These are phyloP conservation scores for Ommatoiulus sabulosus DNA, from an alignment of 2,888 invertebrate species.

Conservation along the genomic window DNA sequence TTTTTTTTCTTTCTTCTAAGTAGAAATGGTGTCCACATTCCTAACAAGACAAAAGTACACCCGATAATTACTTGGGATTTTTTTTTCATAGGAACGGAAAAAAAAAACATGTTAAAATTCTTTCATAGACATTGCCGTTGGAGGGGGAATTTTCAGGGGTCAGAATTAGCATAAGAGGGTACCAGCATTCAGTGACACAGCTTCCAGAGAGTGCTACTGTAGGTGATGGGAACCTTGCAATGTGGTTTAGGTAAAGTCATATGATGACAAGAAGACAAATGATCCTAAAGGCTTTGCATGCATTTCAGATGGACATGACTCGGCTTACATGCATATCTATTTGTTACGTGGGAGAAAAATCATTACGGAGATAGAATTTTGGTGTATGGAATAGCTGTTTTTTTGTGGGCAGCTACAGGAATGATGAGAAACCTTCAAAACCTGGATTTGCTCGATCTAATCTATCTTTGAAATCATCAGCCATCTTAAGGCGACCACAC, in stretches of 20 bases:
- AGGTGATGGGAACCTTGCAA: slow-evolving; percentile 52
- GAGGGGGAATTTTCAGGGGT: slow-evolving; percentile 41
- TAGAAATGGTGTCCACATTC: slow-evolving; percentile 36
- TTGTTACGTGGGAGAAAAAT: slow-evolving; percentile 52
- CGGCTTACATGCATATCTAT: slow-evolving; percentile 38
- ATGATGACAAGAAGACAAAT: slow-evolving; percentile 52
- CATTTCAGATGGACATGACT: slow-evolving; percentile 52
- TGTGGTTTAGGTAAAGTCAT: slow-evolving; percentile 51
- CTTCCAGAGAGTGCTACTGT: slow-evolving; percentile 53
- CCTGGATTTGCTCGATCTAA: slow-evolving; percentile 24
- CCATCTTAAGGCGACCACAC: slow-evolving; percentile 29
- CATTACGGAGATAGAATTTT: slow-evolving; percentile 44
- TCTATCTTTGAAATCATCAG: slow-evolving; percentile 37
- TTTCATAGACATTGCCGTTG: slow-evolving; percentile 6
- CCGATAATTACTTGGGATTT: slow-evolving; percentile 39
- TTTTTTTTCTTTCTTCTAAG: background rate
- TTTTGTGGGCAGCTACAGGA: background rate
- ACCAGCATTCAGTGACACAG: slow-evolving; percentile 47
- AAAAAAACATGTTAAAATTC: slow-evolving; percentile 6
- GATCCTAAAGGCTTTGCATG: slow-evolving; percentile 51
- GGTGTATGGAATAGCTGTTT: background rate
- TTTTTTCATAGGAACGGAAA: background rate
- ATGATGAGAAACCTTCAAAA: slow-evolving; percentile 27
- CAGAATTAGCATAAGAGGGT: slow-evolving; percentile 51
- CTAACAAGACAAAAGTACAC: slow-evolving; percentile 43